Conservation (phyloP, 2,888 invertebrate genomes). For the Apomyelois bistriatella region DNA sequence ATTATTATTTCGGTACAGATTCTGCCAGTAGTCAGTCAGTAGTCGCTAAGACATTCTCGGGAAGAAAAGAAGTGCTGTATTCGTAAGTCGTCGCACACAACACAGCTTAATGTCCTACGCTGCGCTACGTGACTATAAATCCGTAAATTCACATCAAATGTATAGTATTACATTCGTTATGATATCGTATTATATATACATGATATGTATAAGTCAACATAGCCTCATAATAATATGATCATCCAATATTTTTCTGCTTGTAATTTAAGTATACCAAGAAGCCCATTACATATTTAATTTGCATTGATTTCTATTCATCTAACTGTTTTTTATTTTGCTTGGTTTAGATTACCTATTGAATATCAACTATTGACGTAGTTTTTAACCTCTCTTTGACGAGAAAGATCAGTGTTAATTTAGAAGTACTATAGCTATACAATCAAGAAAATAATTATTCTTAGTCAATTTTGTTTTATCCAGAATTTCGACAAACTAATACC, state of each 20-base stretch:
- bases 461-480: too few species aligned
- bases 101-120: too few species aligned
- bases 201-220: not conserved
- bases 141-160: not conserved
- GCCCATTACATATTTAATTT: slow-evolving; percentile 10
- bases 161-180: slow-evolving; percentile 2
- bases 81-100: too few species aligned
- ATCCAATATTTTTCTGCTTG: slow-evolving; percentile 6
- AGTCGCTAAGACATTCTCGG: too few species aligned
- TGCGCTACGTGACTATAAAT: too few species aligned
- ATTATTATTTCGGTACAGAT: too few species aligned
- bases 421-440: too few species aligned
- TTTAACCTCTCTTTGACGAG: not conserved
- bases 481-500: too few species aligned
- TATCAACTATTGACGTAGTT: not conserved
- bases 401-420: too few species aligned
- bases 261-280: slow-evolving; percentile 19
- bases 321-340: not conserved
- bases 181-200: not conserved
- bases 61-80: too few species aligned
- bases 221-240: not conserved
- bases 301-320: not conserved
- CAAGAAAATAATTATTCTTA: too few species aligned
- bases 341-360: not conserved
- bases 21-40: too few species aligned